Evolutionary conservation across 2,888 invertebrate species (phyloP).

Genomic region (Nemotelus nigrinus): DNA sequence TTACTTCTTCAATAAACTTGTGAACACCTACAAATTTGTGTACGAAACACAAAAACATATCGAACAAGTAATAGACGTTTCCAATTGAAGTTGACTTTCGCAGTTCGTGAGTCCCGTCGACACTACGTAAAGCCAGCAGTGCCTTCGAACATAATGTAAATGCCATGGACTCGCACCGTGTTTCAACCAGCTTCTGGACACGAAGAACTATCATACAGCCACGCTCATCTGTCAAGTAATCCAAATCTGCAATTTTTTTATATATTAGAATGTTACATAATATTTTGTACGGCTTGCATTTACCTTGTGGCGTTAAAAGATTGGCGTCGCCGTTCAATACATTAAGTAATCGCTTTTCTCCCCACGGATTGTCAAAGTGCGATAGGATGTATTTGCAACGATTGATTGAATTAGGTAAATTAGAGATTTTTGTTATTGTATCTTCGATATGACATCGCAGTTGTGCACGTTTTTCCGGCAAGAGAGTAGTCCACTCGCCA

Average conservation of each 20-base stretch:
- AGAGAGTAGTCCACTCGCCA: slow-evolving; percentile 22
- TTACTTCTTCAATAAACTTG: slow-evolving; percentile 66
- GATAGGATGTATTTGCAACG: slow-evolving; percentile 27
- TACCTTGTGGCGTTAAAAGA: slow-evolving; percentile 20
- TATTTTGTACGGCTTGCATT: neutral
- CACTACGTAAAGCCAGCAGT: slow-evolving; percentile 60
- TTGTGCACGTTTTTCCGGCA: neutral
- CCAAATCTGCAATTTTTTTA: slow-evolving; percentile 60
- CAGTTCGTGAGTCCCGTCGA: slow-evolving; percentile 40
- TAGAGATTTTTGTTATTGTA: neutral
- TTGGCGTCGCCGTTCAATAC: slow-evolving; percentile 22
- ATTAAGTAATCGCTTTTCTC: neutral
- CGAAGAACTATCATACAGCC: slow-evolving; percentile 70
- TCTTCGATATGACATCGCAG: neutral
- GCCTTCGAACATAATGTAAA: slow-evolving; percentile 69
- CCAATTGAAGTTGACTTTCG: slow-evolving; percentile 63
- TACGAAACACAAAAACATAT: slow-evolving; percentile 70
- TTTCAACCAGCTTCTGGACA: slow-evolving; percentile 70
- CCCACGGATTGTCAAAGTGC: slow-evolving; percentile 37
- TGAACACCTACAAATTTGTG: slow-evolving; percentile 67
- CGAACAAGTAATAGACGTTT: slow-evolving; percentile 70
- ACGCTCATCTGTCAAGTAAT: slow-evolving; percentile 70
- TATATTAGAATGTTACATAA: slow-evolving; percentile 49
- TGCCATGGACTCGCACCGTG: slow-evolving; percentile 72
- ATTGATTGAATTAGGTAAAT: neutral